These are phyloP conservation scores for Brachyptera risi DNA, from an alignment of 2,888 invertebrate species.

Conservation along the genomic window DNA sequence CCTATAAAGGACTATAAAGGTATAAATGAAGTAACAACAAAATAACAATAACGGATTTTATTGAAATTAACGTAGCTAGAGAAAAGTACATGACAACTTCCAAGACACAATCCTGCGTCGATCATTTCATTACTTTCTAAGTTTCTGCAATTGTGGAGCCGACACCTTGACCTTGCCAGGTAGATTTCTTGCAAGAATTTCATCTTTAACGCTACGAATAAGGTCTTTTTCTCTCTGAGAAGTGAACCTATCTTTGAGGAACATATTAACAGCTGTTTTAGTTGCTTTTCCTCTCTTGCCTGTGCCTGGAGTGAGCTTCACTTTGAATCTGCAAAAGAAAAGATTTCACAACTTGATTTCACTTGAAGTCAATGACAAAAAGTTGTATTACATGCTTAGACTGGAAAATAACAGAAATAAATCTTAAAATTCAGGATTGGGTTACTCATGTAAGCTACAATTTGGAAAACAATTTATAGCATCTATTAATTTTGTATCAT, in stretches of 20 bases:
- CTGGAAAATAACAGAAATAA: no score
- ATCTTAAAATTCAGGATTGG: no score
- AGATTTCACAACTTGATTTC: neutral
- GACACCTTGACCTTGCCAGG: slow-evolving; percentile 96
- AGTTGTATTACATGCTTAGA: no score
- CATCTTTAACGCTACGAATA: slow-evolving; percentile 88
- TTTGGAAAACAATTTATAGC: no score
- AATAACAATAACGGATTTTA: neutral
- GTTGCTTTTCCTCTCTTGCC: slow-evolving; percentile 94
- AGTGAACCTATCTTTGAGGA: slow-evolving; percentile 73
- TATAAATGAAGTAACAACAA: neutral
- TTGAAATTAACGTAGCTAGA: neutral
- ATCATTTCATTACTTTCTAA: slow-evolving; percentile 18
- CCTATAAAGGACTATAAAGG: no score
- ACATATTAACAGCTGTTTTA: slow-evolving; percentile 85
- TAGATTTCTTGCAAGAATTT: slow-evolving; percentile 87
- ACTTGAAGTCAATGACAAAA: no score
- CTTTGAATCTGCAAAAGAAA: slow-evolving; percentile 69
- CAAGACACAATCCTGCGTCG: no score
- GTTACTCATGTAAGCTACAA: no score
- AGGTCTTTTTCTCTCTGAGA: slow-evolving; percentile 81
- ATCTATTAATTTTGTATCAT: no score
- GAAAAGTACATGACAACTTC: neutral
- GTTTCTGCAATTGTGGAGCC: slow-evolving; percentile 65
- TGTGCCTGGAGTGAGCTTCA: slow-evolving; percentile 92